Base-by-base conservation (phyloP, 2,888 invertebrate species). In the Cryptocephalus primarius region DNA sequence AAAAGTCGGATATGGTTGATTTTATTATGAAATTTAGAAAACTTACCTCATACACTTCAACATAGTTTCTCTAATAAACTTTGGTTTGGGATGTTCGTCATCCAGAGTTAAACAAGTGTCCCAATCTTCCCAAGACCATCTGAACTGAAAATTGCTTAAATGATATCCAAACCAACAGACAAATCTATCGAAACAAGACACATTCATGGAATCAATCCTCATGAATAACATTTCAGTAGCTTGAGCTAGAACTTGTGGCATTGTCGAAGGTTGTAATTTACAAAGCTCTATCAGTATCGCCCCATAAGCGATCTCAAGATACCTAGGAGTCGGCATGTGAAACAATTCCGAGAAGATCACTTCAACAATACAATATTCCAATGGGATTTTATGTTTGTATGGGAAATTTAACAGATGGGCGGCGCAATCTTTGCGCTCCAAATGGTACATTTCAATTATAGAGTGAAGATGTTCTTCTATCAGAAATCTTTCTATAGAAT, bases 121-220 rank as follows among this genome's bases (percentile, higher is more conserved):
- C 93, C 93, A 93, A 64, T 93, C 93, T 56, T 92, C 91, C 99
- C 99, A 99, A 2, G 92, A 92, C 97, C 97, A 99, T 45, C 94
- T 83, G 68, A 94, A 99, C 70, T 99, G 96, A 70, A 99, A 99
- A 74, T 99, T 99, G 68, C 96, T 96, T 70, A 99, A 76, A 72
- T 99, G 97, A 69, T 97, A 97, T 1, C 91, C 83, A 71, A 99
- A 99, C 99, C 99, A 99, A 68, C 83, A 85, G 22, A 88, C 89
- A 68, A 99, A 94, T 60, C 96, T 83, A 71, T 99, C 97, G 70
- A 97, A 90, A 66, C 95, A 93, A 1, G 91, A 85, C 1, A 92
- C 87, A 67, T 96, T 95, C 97, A 99, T 97, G 1, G 88, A 84
- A 66, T 97, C 95, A 63, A 97, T 87, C 53, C 97, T 79, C 73